Evolutionary conservation across 1,140 invertebrate genomes (phyloP).

Genomic region (Euborellia annulipes): DNA sequence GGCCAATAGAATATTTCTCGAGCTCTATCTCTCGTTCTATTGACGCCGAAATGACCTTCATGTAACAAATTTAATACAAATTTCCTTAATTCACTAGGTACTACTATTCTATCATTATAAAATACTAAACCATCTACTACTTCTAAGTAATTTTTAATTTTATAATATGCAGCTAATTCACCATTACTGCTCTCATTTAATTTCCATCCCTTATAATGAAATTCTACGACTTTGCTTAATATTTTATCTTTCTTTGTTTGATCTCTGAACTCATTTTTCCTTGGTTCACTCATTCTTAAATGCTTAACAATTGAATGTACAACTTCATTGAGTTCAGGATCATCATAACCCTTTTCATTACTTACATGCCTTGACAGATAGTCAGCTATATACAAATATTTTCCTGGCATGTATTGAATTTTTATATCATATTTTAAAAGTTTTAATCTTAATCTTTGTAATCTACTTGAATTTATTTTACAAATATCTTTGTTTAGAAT

Average conservation of each 20-base stretch:
- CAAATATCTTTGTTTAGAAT: slow-evolving; percentile 24
- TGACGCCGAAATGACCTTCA: slow-evolving; percentile 2
- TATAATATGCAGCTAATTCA: background rate
- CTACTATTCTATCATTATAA: background rate
- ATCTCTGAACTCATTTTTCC: background rate
- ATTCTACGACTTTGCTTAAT: background rate
- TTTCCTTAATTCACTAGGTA: background rate
- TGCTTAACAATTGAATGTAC: too few relatives aligned
- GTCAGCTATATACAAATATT: slow-evolving; percentile 28
- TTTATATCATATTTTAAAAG: slow-evolving; percentile 22
- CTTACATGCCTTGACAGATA: slow-evolving; percentile 23
- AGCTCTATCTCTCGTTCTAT: background rate
- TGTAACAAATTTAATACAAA: background rate
- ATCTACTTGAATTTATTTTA: slow-evolving; percentile 20
- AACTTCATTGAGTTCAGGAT: background rate
- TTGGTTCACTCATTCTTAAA: background rate
- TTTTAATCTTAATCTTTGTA: slow-evolving; percentile 27
- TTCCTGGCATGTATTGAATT: slow-evolving; percentile 23
- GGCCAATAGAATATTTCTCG: slow-evolving; percentile 8
- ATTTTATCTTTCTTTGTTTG: background rate
- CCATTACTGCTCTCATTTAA: background rate
- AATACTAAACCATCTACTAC: background rate
- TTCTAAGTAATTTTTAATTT: background rate
- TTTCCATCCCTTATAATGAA: background rate
- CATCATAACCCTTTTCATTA: slow-evolving; percentile 4